Evolutionary conservation across 37 sponge, comb jelly and placozoan genomes (phyloP), one percentile per base, ranked within the genome.

Genomic region (Axinella damicornis): DNA sequence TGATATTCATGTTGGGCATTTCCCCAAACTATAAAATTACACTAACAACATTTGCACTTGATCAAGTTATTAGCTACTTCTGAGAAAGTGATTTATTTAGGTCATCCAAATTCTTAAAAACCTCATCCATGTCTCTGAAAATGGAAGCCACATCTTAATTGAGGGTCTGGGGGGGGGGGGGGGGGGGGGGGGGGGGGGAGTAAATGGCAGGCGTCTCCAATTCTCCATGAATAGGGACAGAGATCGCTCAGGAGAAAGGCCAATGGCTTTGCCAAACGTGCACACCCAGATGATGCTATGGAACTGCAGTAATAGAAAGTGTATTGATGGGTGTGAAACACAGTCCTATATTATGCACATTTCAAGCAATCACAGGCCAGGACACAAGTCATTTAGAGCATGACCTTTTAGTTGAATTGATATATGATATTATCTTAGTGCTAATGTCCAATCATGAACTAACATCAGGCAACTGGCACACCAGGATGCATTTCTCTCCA

Each of bases 241-340:
- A 54, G 75, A 54, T 57, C 54, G 25, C n/a, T 74, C 75, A 14
- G 75, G 25, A 54, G 75, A 54, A 55, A 74, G 57, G 14, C 75
- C 75, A 27, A 54, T 32, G 32, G 37, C 75, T 54, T 54, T 21
- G 25, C 75, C 75, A 74, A 74, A 74, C n/a, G 57, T 55, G 54
- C 75, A 74, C 57, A 54, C 75, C 75, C 75, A 74, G 56, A 40
- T 0, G 15, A 53, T 11, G 32, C 54, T 74, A 57, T 53, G 54
- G 18, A 74, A 55, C 75, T 74, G 75, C 53, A 40, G 15, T 38
- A 22, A 2, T 6, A 30, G 15, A 6, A 69, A 69, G 9, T 6
- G 15, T 69, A 69, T 4, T n/a, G 6, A 71, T 5, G 16, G 4
- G 5, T 12, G 37, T 35, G 5, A 69, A 46, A 46, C 46, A 4